A percentile compares a stretch with the other conserved stretches of the same genome.
Conservation (phyloP, 2,888 invertebrate species). For the Phragmatobia fuliginosa region DNA sequence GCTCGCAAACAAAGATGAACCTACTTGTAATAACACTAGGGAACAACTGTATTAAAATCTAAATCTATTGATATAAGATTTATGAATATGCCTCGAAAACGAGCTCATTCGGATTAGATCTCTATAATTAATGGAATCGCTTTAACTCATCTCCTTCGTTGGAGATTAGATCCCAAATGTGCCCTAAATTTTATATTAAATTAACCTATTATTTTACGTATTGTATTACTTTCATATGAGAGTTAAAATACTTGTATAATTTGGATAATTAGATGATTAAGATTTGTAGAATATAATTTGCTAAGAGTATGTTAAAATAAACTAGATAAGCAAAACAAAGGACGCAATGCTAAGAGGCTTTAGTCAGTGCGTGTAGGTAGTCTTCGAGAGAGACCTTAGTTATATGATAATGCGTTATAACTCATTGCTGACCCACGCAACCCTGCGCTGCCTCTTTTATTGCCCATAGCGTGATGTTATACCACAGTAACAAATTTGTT, state of each 20-base stretch:
- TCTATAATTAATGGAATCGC: slow-evolving; percentile 19
- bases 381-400: not conserved
- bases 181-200: not conserved
- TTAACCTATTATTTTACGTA: not conserved
- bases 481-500: too few species aligned
- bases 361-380: not conserved
- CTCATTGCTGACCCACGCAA: too few species aligned
- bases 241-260: not conserved
- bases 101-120: slow-evolving; percentile 13
- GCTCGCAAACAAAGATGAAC: not conserved
- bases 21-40: not conserved
- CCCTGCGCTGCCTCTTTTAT: too few species aligned
- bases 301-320: not conserved
- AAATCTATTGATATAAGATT: slow-evolving; percentile 11
- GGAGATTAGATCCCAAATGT: not conserved
- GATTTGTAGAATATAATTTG: too few species aligned
- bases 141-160: slow-evolving; percentile 21
- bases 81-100: slow-evolving; percentile 10
- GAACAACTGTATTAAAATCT: slow-evolving; percentile 1
- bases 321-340: not conserved
- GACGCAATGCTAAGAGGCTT: not conserved
- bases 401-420: too few species aligned
- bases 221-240: not conserved
- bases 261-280: not conserved
- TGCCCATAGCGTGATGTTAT: too few species aligned